A percentile compares a stretch with the other conserved stretches of the same genome.
Conservation (phyloP, 2,888 invertebrate species). For the Heterodera filipjevi region DNA sequence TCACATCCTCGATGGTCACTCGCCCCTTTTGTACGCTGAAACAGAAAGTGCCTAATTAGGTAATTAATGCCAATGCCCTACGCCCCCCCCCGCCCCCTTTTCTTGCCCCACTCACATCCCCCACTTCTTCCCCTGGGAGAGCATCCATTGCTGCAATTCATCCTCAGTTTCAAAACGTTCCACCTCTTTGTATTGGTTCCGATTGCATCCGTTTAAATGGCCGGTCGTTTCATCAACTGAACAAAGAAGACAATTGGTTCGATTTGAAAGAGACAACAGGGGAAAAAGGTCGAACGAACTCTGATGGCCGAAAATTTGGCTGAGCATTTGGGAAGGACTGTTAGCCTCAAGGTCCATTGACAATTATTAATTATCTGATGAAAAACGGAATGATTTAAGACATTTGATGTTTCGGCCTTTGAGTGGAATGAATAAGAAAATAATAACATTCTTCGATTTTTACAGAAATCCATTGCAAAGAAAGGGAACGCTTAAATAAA, state of each 20-base stretch:
- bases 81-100: no score
- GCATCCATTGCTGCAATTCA: conserved; percentile 16
- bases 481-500: no score
- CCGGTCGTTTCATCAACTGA: neutral
- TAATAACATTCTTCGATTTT: no score
- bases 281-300: neutral
- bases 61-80: no score
- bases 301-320: conserved; percentile 3
- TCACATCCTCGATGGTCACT: conserved; percentile 23
- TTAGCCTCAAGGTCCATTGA: neutral
- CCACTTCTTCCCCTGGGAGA: conserved; percentile 14
- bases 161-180: conserved; percentile 23
- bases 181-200: conserved; percentile 21
- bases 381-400: no score
- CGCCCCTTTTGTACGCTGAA: conserved; percentile 20
- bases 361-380: neutral
- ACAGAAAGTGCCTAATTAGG: neutral
- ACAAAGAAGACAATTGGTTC: no score
- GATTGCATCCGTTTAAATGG: neutral
- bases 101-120: conserved; percentile 15
- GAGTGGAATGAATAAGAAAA: no score
- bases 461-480: no score
- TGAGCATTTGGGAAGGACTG: conserved; percentile 4
- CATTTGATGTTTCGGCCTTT: no score
- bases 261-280: neutral